Evolutionary conservation across 2,797 vertebrate species (phyloP).

Genomic region (Leptatherina wallacei): DNA sequence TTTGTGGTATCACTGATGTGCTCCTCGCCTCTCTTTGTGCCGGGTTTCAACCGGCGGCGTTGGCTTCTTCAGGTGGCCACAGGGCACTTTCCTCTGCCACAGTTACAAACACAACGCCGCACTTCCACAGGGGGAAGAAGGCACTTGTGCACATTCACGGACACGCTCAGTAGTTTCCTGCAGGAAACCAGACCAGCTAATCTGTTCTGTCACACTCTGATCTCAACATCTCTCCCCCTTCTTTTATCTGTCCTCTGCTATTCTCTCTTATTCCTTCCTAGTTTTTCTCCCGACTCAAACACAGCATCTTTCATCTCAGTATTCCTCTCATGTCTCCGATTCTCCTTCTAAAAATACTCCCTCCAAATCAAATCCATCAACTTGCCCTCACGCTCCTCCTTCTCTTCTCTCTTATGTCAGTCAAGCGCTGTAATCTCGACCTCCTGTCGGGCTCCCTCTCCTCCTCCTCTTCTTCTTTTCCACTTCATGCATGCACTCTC

Average conservation of each 20-base stretch:
- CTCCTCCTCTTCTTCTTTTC: slow-evolving; percentile 56
- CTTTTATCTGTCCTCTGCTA: slow-evolving; percentile 20
- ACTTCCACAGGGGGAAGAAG: slow-evolving; percentile 51
- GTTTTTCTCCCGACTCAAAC: slow-evolving; percentile 35
- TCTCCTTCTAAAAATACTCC: slow-evolving; percentile 77
- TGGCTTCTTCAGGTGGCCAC: slow-evolving; percentile 45
- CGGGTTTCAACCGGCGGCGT: slow-evolving; percentile 31
- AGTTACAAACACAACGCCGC: slow-evolving; percentile 42
- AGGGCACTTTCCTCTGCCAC: slow-evolving; percentile 46
- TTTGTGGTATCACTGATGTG: slow-evolving; percentile 43
- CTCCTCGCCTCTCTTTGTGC: slow-evolving; percentile 11
- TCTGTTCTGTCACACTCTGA: slow-evolving; percentile 72
- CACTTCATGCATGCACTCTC: slow-evolving; percentile 63
- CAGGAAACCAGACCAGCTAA: slow-evolving; percentile 69
- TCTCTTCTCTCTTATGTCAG: slow-evolving; percentile 57
- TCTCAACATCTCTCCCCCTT: slow-evolving; percentile 55
- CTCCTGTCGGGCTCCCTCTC: slow-evolving; percentile 51
- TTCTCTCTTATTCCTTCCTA: slow-evolving; percentile 32
- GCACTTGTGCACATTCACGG: slow-evolving; percentile 39
- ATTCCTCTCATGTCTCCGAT: slow-evolving; percentile 63
- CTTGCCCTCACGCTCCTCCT: slow-evolving; percentile 70
- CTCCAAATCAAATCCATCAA: slow-evolving; percentile 77
- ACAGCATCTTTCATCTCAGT: slow-evolving; percentile 47
- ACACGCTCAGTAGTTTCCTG: slow-evolving; percentile 60
- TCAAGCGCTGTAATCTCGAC: slow-evolving; percentile 58